Conservation (phyloP, 2,888 invertebrate species). For the Hirtodrosophila duncani region DNA sequence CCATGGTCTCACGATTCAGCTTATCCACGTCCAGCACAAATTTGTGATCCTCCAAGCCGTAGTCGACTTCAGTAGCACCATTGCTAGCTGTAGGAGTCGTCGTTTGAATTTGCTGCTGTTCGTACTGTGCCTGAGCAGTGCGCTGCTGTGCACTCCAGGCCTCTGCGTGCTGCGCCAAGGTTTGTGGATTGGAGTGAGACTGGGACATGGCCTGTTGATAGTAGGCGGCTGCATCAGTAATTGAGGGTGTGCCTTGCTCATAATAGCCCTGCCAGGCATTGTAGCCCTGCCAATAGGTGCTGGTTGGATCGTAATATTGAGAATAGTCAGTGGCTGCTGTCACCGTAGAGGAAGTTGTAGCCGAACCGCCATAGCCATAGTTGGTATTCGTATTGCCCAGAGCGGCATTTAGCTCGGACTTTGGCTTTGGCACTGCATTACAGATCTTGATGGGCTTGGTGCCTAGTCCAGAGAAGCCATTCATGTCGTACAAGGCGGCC, state of each 20-base stretch:
- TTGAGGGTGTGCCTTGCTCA: conserved; percentile 79
- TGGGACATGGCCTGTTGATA: conserved; percentile 78
- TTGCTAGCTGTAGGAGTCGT: conserved; percentile 71
- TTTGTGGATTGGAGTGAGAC: conserved; percentile 75
- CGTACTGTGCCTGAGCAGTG: conserved; percentile 78
- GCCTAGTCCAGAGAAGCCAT: conserved; percentile 92
- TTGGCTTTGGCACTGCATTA: conserved; percentile 93
- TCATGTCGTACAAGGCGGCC: conserved; percentile 94
- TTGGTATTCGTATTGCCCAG: conserved; percentile 73
- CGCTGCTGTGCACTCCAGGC: conserved; percentile 79
- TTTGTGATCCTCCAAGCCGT: conserved; percentile 90
- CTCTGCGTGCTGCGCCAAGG: conserved; percentile 78
- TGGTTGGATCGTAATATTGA: conserved; percentile 88
- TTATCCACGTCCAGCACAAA: conserved; percentile 86
- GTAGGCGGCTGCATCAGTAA: conserved; percentile 68
- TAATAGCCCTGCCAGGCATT: conserved; percentile 89
- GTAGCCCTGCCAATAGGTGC: conserved; percentile 93
- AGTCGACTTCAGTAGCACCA: conserved; percentile 81
- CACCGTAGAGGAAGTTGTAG: conserved; percentile 43
- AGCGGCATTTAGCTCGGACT: conserved; percentile 79
- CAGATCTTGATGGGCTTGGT: conserved; percentile 93
- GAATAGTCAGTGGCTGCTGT: conserved; percentile 81
- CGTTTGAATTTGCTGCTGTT: conserved; percentile 69
- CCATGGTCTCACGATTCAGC: conserved; percentile 86
- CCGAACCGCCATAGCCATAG: conserved; percentile 60